phyloP scores from a whole-genome alignment of 53 echinoderm and acorn worm species.

The Hippasteria phrygiana region DNA sequence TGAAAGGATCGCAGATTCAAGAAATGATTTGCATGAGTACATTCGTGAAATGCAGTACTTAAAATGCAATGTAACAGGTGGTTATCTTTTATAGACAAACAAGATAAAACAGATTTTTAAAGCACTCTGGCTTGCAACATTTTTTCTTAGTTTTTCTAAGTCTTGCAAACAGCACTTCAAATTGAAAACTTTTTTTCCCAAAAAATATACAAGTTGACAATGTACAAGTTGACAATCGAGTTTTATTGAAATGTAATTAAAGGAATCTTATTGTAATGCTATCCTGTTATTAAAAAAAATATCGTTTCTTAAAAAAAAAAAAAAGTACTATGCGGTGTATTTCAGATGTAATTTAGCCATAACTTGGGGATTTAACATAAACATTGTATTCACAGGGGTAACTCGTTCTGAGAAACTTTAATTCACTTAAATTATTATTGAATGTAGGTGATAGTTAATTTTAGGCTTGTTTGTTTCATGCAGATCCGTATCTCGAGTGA shows the following conservation, averaged over 20 bases:
- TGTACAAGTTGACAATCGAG: neutral
- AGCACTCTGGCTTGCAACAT: neutral
- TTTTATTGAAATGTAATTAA: constrained; percentile 19
- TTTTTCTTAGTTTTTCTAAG: neutral
- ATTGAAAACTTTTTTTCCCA: neutral
- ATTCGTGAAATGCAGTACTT: neutral
- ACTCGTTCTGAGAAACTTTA: neutral
- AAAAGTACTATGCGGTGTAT: neutral
- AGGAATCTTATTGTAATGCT: constrained; percentile 7
- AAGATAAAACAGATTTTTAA: neutral
- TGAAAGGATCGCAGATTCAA: no score
- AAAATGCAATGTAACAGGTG: no score
- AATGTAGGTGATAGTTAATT: neutral
- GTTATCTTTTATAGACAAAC: no score
- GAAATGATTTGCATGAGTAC: neutral
- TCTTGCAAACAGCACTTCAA: neutral
- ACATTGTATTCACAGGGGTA: neutral
- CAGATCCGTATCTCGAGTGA: no score
- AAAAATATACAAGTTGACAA: neutral
- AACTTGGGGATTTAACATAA: neutral
- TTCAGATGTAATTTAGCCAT: neutral
- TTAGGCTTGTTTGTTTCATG: no score
- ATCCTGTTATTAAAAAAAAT: no score
- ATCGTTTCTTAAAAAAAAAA: neutral
- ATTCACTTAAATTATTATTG: neutral